Conservation (phyloP, 2,797 vertebrate species). For the Tragopan temminckii region DNA sequence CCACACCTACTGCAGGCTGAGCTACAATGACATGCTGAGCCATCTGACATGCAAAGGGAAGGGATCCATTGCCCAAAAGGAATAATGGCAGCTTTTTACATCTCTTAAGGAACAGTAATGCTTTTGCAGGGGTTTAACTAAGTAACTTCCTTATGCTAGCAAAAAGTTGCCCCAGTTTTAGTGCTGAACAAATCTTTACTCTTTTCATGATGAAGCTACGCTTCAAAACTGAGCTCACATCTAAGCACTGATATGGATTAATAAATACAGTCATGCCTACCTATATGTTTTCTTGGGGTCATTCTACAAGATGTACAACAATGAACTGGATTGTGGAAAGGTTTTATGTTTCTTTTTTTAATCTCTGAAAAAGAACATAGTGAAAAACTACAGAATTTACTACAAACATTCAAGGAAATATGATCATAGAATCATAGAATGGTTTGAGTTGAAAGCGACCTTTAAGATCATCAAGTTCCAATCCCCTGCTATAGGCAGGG, state of each 20-base stretch:
- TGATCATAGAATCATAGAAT: no score
- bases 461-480: no score
- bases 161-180: background rate
- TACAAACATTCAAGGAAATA: background rate
- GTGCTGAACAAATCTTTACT: background rate
- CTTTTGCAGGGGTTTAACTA: background rate
- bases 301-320: background rate
- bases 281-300: background rate
- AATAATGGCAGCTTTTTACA: background rate
- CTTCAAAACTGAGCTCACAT: background rate
- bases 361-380: background rate
- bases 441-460: no score
- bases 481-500: no score
- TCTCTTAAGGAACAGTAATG: background rate
- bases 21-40: no score
- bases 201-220: background rate
- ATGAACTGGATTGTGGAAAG: background rate
- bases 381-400: background rate
- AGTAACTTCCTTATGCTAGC: background rate
- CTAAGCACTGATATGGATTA: background rate
- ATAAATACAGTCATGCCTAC: background rate
- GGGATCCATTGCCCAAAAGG: background rate
- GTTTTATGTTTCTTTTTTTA: background rate
- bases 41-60: background rate
- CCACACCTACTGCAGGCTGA: background rate